These are phyloP conservation scores for Euschistus heros DNA, from an alignment of 1,140 invertebrate genomes.

Conservation along the genomic window DNA sequence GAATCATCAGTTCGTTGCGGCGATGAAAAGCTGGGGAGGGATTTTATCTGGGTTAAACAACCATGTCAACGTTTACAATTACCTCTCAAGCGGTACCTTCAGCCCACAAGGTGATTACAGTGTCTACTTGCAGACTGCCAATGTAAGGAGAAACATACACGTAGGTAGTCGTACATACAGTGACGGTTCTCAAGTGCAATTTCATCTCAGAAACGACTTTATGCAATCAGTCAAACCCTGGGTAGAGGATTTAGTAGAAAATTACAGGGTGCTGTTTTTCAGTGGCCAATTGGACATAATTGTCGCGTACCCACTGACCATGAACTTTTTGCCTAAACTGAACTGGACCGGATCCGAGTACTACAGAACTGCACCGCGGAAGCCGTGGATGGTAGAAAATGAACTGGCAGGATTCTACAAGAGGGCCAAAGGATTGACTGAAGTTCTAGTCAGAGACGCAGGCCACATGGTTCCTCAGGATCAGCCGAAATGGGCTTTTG, in stretches of 20 bases:
- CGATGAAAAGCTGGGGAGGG: too few species aligned
- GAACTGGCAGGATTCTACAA: too few species aligned
- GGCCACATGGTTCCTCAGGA: constrained; percentile 73
- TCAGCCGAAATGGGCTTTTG: constrained; percentile 64
- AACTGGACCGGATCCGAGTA: too few species aligned
- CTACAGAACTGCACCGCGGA: too few species aligned
- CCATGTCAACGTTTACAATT: constrained; percentile 41
- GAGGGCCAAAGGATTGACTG: too few species aligned
- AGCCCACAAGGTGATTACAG: constrained; percentile 33
- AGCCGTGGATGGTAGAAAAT: too few species aligned
- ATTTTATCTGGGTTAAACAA: too few species aligned
- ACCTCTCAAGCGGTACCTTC: constrained; percentile 37
- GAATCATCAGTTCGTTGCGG: constrained; percentile 9
- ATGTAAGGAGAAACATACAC: constrained; percentile 61
- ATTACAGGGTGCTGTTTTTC: constrained; percentile 62
- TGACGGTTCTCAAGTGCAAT: constrained; percentile 45
- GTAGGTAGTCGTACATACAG: constrained; percentile 56
- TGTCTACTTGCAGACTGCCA: constrained; percentile 46
- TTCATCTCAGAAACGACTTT: constrained; percentile 63
- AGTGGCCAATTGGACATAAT: constrained; percentile 72
- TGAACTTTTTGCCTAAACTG: too few species aligned
- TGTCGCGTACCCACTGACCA: too few species aligned
- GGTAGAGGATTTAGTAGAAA: constrained; percentile 53
- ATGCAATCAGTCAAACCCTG: too few species aligned
- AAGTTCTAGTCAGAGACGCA: too few species aligned